These are phyloP conservation scores for Hymenopus coronatus DNA, from an alignment of 2,888 invertebrate species.

Conservation along the genomic window DNA sequence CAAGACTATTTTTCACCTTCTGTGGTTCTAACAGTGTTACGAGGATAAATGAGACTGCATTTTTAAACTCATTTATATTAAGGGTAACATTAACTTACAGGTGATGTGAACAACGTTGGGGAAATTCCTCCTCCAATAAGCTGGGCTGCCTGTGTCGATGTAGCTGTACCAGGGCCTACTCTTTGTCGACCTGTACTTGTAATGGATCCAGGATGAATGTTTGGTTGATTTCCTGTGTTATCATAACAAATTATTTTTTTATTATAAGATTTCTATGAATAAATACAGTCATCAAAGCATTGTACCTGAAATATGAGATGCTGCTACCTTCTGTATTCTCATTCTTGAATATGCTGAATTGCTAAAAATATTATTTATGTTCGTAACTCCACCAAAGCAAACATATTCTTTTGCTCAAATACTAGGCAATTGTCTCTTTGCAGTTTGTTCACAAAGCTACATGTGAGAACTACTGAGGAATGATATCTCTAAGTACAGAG, in stretches of 20 bases:
- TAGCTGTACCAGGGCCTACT: constrained; percentile 53
- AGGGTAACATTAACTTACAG: constrained; percentile 31
- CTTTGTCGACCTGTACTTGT: constrained; percentile 61
- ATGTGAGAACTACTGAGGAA: too few species aligned
- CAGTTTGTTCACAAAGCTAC: too few species aligned
- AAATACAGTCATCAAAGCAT: neutral
- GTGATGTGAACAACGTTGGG: constrained; percentile 60
- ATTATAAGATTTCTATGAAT: neutral
- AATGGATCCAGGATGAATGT: constrained; percentile 63
- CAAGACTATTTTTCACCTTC: too few species aligned
- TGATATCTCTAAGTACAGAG: too few species aligned
- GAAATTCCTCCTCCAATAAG: constrained; percentile 69
- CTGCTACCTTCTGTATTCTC: neutral
- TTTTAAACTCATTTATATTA: too few species aligned
- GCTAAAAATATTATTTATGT: neutral
- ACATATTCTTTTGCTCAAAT: too few species aligned
- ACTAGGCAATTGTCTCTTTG: too few species aligned
- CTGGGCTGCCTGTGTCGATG: constrained; percentile 61
- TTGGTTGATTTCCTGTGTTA: constrained; percentile 53
- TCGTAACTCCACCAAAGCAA: too few species aligned
- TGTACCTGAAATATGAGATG: neutral
- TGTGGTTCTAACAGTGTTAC: too few species aligned
- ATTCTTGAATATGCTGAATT: neutral
- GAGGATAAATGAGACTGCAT: too few species aligned
- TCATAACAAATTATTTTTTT: neutral